Evolutionary conservation across 2,797 vertebrate genomes (phyloP).

Genomic region (Heliangelus exortis): DNA sequence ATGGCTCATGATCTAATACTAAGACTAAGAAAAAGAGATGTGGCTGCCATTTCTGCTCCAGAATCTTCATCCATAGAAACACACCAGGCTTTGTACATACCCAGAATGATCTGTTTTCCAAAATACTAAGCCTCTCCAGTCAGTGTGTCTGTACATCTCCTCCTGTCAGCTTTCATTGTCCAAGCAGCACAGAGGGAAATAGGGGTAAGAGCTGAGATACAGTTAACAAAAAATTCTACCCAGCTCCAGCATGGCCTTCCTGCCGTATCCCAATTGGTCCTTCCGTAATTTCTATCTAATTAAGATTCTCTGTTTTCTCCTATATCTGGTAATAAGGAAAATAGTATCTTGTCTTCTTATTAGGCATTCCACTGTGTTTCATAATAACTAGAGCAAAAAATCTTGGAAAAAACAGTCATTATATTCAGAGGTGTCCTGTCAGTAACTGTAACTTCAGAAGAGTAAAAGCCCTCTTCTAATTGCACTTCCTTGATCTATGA

Average conservation of each 20-base stretch:
- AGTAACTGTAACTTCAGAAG: neutral
- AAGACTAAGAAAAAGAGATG: neutral
- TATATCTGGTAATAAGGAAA: neutral
- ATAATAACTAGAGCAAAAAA: neutral
- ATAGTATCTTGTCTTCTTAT: neutral
- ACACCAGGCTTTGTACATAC: neutral
- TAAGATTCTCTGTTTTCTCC: neutral
- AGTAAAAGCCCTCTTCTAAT: neutral
- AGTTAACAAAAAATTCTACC: neutral
- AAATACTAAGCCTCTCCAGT: accelerated
- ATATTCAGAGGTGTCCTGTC: neutral
- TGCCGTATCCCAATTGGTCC: accelerated
- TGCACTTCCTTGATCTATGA: neutral
- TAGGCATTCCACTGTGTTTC: neutral
- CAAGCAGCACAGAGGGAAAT: neutral
- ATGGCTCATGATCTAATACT: neutral
- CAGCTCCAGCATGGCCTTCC: neutral
- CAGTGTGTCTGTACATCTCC: neutral
- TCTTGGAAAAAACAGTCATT: neutral
- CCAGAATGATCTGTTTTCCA: neutral
- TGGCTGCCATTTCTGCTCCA: neutral
- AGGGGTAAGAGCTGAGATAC: neutral
- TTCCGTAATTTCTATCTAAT: neutral
- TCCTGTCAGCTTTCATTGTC: neutral
- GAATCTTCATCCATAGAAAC: too few species aligned